Base-by-base conservation (phyloP, 2,888 invertebrate genomes). In the Zygaena filipendulae region DNA sequence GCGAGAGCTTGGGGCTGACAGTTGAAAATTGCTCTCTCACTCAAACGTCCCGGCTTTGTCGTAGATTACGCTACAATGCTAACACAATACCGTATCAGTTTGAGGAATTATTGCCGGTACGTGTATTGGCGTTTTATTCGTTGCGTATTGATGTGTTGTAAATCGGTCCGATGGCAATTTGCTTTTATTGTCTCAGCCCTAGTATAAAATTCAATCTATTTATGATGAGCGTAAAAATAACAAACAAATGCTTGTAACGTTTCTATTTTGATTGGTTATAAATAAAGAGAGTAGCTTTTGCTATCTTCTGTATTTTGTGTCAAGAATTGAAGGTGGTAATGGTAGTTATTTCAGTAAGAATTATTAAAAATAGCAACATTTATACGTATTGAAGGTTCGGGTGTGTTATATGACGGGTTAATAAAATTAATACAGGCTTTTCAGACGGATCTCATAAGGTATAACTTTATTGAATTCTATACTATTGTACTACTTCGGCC, bases 171-270 rank as follows among this genome's bases (percentile, higher is more conserved):
- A 51, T 59, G 52, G 57, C 62, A 67, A 62, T 68, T 67, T 60
- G 49, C 49, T 64, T 67, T 67, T 64, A 66, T 60, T 63, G 64
- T 67, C 52, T 56, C 49, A 50, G 45, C 37, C 52, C 49, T 49
- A 52, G 49, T 59, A 62, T 69, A 62, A 66, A 68, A 74, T 69
- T 71, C 59, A 74, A 71, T 71, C 52, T 63, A 60, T 69, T 70
- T 67, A 67, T 68, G 66, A 64, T 60, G 56, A 47, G 44, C 44
- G 52, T 52, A 54, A 55, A 58, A 49, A 49, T 47, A 47, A 49
- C 52, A 49, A 49, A 16, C 4, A 16, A 16, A 16, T 16, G 7
- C 16, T 7, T 16, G 7, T 16, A n/a, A n/a, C n/a, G n/a, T n/a
- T n/a, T n/a, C n/a, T n/a, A n/a, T n/a, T n/a, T n/a, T n/a, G n/a